These are phyloP conservation scores for Rhinoraja longicauda DNA, from an alignment of 2,797 vertebrate genomes.

Conservation along the genomic window DNA sequence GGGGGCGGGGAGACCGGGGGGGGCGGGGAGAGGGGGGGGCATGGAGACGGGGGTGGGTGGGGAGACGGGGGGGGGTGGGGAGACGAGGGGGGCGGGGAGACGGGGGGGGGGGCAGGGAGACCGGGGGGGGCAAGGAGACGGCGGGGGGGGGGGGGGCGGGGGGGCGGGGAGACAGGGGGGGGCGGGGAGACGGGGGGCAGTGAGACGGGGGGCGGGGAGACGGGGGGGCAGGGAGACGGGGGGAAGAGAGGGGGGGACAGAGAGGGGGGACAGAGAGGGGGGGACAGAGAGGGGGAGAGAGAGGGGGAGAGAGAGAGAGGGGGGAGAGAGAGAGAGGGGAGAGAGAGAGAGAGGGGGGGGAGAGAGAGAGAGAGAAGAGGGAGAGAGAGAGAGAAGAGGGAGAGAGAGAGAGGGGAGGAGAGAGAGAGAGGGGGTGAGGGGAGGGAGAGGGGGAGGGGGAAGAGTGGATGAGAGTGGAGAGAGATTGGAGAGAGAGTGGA, in stretches of 20 bases:
- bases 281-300: neutral
- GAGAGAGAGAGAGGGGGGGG: too few species aligned
- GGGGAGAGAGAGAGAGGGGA: neutral
- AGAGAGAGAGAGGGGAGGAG: too few species aligned
- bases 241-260: neutral
- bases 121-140: neutral
- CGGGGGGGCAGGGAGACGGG: neutral
- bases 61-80: neutral
- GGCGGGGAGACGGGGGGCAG: too few species aligned
- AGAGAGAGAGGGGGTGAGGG: too few species aligned
- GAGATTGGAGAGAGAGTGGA: too few species aligned
- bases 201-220: neutral
- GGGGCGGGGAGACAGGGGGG: too few species aligned
- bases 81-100: neutral
- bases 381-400: too few species aligned
- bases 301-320: neutral
- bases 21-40: neutral
- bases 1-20: neutral
- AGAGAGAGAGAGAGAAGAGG: neutral
- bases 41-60: neutral
- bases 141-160: too few species aligned
- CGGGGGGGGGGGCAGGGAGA: neutral
- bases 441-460: too few species aligned
- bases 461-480: too few species aligned
- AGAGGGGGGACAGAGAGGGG: neutral